A percentile compares a stretch with the other conserved stretches of the same genome.
phyloP scores from a whole-genome alignment of 1,140 invertebrate genomes.

The Pinna nobilis region DNA sequence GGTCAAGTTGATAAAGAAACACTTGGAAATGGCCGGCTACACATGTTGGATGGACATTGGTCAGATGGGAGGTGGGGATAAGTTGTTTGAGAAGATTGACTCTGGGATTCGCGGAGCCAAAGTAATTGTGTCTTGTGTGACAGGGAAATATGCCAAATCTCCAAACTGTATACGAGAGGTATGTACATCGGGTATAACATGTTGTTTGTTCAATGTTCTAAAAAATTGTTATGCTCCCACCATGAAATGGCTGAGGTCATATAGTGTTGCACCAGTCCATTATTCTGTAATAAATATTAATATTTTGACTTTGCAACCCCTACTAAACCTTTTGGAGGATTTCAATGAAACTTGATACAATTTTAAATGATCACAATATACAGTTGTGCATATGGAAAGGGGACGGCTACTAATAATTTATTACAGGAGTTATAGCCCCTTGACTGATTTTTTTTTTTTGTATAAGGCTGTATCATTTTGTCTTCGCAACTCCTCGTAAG shows the following conservation, averaged over 20 bases:
- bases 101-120: slow-evolving; percentile 65
- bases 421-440: too few species aligned
- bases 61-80: slow-evolving; percentile 73
- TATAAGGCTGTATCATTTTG: too few species aligned
- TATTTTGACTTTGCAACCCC: not conserved
- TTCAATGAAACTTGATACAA: not conserved
- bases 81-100: slow-evolving; percentile 70
- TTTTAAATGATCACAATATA: too few species aligned
- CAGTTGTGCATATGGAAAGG: too few species aligned
- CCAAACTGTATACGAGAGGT: slow-evolving; percentile 72
- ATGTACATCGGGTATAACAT: not conserved
- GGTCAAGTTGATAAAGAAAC: slow-evolving; percentile 63
- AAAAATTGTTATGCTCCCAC: not conserved
- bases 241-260: not conserved
- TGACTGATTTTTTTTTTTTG: too few species aligned
- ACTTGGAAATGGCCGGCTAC: slow-evolving; percentile 66
- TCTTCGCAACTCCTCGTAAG: too few species aligned
- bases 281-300: not conserved
- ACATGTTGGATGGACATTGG: slow-evolving; percentile 72
- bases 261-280: not conserved
- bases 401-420: too few species aligned
- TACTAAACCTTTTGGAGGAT: not conserved
- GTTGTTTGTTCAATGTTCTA: not conserved
- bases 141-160: slow-evolving; percentile 68
- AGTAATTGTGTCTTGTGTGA: slow-evolving; percentile 67